Evolutionary conservation across 2,888 invertebrate genomes (phyloP), one percentile per base, ranked within the genome.

Genomic region (Acleris sparsana): DNA sequence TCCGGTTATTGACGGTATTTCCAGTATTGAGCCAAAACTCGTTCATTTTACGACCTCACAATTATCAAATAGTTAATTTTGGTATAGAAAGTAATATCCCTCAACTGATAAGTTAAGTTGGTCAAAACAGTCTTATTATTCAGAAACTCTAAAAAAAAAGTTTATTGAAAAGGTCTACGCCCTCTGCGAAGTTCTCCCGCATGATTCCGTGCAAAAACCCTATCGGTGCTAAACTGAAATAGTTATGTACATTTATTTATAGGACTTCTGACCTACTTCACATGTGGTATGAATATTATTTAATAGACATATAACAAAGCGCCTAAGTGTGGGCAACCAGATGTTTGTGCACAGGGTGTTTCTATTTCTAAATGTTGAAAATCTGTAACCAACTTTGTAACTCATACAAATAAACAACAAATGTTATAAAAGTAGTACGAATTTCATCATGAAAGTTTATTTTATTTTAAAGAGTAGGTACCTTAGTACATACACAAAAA

Each of bases 231-330:
- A 73, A 78, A 82, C 80, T 81, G 82, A 82, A 80, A 80, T 75
- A 74, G 70, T 76, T 80, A 82, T 79, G 51, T 79, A 79, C 73
- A 77, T 80, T 80, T 85, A 84, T 85, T 85, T 84, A 85, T 83
- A 84, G 80, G 75, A 75, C 71, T 73, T 63, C 67, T 72, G 83
- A 80, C 85, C 86, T 77, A 75, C 76, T 82, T 86, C 74, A 72
- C 72, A 73, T 75, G 74, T 77, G 77, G 80, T 79, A 74, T 76
- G 77, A 80, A 81, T 79, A 80, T 83, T 82, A 84, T 80, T 82
- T 75, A 76, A 74, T 75, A 77, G 39, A 39, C 39, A 39, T 76
- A 71, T 73, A 70, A 75, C 73, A 63, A 72, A 75, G 74, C 68
- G 74, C 75, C 75, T 75, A 76, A 77, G 77, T 79, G 79, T 80